Conservation (phyloP, 2,888 invertebrate genomes). For the Caenorhabditis afra region DNA sequence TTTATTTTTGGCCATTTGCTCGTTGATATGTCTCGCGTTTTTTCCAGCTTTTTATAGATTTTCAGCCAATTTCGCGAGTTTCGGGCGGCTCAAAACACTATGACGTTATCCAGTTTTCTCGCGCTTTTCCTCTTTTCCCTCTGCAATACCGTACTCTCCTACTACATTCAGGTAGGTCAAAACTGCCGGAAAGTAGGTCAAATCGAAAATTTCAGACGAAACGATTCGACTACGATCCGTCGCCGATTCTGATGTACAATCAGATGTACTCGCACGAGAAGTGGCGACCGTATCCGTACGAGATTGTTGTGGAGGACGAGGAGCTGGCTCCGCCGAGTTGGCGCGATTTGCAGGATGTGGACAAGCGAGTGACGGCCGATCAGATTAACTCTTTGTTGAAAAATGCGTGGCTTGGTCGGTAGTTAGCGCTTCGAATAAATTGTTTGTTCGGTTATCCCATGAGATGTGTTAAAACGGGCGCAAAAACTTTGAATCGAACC, state of each 20-base stretch:
- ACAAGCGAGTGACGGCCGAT: constrained; percentile 52
- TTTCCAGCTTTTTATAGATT: neutral
- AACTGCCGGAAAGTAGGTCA: neutral
- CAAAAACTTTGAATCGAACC: neutral
- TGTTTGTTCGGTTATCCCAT: constrained; percentile 4
- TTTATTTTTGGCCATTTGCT: constrained; percentile 19
- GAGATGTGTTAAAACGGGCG: no score
- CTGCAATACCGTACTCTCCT: constrained; percentile 24
- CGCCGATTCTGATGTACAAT: constrained; percentile 36
- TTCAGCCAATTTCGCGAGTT: constrained; percentile 17
- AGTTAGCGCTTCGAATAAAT: constrained; percentile 16
- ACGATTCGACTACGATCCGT: constrained; percentile 54
- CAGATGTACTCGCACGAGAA: constrained; percentile 45
- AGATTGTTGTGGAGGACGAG: constrained; percentile 3
- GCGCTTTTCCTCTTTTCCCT: constrained; percentile 31
- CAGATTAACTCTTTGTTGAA: constrained; percentile 55
- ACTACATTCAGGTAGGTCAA: constrained; percentile 38
- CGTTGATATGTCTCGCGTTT: neutral
- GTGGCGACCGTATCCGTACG: constrained; percentile 32
- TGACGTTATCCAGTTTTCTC: constrained; percentile 25
- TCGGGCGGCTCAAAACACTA: constrained; percentile 27
- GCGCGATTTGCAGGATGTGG: constrained; percentile 25
- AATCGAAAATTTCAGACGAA: constrained; percentile 23
- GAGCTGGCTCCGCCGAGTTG: constrained; percentile 28
- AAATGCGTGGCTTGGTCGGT: constrained; percentile 53